A percentile compares a stretch with the other conserved stretches of the same genome.
phyloP scores from a whole-genome alignment of 2,113 vertebrate species.

The Corythornis madagascariensis region DNA sequence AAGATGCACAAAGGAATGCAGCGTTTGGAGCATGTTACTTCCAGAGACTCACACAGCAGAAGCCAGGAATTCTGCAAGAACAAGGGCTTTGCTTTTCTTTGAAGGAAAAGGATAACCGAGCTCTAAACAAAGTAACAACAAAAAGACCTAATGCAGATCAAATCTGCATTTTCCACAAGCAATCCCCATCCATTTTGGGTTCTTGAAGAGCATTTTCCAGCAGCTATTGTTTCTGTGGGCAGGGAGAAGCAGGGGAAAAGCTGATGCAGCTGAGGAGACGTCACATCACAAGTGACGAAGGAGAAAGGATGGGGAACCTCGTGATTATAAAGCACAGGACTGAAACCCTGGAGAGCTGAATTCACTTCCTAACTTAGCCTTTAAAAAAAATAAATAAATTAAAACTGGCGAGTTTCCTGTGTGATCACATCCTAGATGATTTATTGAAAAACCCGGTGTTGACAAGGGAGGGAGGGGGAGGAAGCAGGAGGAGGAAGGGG shows the following conservation, averaged over 20 bases:
- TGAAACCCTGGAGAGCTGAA: conserved; percentile 29
- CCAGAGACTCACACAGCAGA: not conserved
- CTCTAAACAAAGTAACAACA: not conserved
- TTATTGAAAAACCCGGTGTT: conserved; percentile 33
- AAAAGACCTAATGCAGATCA: not conserved
- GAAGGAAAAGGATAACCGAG: not conserved
- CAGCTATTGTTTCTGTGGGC: conserved; percentile 15
- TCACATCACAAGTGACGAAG: not conserved
- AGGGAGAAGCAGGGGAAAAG: not conserved
- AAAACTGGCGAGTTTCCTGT: not conserved
- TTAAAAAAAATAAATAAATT: not conserved
- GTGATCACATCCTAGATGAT: conserved; percentile 56
- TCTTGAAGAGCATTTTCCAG: conserved; percentile 19
- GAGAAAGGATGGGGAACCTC: not conserved
- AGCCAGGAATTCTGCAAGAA: not conserved
- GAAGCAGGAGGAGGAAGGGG: conserved; percentile 53
- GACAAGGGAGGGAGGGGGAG: conserved; percentile 31
- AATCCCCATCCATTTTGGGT: not conserved
- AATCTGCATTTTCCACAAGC: conserved; percentile 8
- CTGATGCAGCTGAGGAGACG: not conserved
- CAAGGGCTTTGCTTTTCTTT: not conserved
- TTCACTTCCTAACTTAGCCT: conserved; percentile 34
- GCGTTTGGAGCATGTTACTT: not conserved
- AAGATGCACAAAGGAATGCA: conserved; percentile 42
- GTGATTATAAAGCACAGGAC: conserved; percentile 28